A percentile compares a stretch with the other conserved stretches of the same genome.
Evolutionary conservation across 2,888 invertebrate species (phyloP).

Genomic region (Cephus spinipes): DNA sequence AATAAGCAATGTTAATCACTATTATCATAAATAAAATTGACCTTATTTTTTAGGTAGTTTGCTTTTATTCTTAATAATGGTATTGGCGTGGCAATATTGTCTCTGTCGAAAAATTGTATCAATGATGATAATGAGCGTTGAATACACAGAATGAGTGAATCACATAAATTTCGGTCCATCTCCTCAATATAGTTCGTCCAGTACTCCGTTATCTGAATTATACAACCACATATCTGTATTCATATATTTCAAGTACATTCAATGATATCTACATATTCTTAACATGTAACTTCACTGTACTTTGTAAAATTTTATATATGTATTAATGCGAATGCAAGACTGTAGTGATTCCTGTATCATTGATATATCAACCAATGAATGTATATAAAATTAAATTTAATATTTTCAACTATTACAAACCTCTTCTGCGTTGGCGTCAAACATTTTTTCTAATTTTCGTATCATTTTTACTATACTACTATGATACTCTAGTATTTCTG

Average conservation of each 20-base stretch:
- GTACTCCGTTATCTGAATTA: conserved; percentile 76
- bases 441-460: background rate
- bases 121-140: conserved; percentile 75
- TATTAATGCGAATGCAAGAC: background rate
- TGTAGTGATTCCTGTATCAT: background rate
- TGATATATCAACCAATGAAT: background rate
- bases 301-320: background rate
- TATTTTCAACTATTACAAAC: background rate
- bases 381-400: background rate
- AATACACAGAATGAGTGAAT: conserved; percentile 75
- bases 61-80: conserved; percentile 14
- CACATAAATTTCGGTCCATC: conserved; percentile 80
- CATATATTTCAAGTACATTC: background rate
- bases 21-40: background rate
- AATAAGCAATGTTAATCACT: background rate
- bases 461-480: background rate
- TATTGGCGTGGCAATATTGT: conserved; percentile 43
- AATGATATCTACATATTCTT: background rate
- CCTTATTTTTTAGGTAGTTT: conserved; percentile 10
- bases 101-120: conserved; percentile 74
- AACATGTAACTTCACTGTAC: background rate
- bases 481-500: background rate
- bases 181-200: conserved; percentile 81
- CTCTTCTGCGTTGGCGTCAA: background rate
- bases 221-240: background rate